Conservation (phyloP, 2,888 invertebrate species). For the Mystacides longicornis region DNA sequence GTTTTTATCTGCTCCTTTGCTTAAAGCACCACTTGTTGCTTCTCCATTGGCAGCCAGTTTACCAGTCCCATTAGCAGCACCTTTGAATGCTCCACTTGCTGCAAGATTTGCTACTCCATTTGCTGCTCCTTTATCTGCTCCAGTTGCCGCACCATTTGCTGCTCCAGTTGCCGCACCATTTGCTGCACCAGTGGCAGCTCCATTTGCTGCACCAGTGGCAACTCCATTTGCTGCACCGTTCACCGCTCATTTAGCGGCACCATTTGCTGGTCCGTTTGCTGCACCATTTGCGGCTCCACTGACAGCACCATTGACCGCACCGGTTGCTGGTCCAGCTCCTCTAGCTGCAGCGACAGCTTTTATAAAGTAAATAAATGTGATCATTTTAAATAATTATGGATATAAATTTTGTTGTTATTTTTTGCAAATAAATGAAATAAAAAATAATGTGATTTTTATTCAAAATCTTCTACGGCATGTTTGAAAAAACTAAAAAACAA, state of each 20-base stretch:
- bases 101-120: constrained; percentile 23
- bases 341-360: constrained; percentile 25
- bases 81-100: constrained; percentile 19
- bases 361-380: constrained; percentile 15
- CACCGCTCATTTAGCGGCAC: constrained; percentile 17
- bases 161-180: constrained; percentile 26
- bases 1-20: constrained; percentile 22
- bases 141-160: constrained; percentile 19
- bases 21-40: constrained; percentile 27
- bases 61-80: constrained; percentile 22
- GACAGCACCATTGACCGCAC: background rate
- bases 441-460: too few species aligned
- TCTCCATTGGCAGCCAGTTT: constrained; percentile 25
- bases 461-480: too few species aligned
- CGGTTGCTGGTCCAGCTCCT: constrained; percentile 10
- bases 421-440: background rate
- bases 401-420: constrained; percentile 4
- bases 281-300: constrained; percentile 29
- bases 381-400: background rate
- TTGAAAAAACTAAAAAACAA: too few species aligned
- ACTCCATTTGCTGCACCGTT: constrained; percentile 20
- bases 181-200: constrained; percentile 19
- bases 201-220: constrained; percentile 24
- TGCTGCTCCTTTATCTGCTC: constrained; percentile 17
- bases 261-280: constrained; percentile 31